A percentile compares a stretch with the other conserved stretches of the same genome.
Conservation (phyloP, 2,888 invertebrate genomes). For the Schizotus pectinicornis region DNA sequence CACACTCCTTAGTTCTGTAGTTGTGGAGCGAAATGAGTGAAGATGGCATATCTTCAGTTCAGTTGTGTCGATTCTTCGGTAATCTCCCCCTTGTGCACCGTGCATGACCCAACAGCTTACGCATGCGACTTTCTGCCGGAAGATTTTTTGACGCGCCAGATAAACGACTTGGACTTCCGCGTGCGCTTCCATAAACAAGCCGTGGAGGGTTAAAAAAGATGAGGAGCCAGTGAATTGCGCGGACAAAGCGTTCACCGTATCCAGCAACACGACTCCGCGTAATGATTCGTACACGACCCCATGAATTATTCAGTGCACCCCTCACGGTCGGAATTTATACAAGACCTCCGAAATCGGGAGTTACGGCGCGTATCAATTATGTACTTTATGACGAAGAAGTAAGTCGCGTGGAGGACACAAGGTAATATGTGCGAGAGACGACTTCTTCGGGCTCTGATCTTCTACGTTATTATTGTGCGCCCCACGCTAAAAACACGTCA, state of each 20-base stretch:
- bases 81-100: no score
- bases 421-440: neutral
- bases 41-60: no score
- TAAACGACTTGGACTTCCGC: constrained; percentile 36
- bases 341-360: neutral
- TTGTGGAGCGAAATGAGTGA: no score
- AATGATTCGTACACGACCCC: constrained; percentile 57
- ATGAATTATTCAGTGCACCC: constrained; percentile 54
- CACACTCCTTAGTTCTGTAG: no score
- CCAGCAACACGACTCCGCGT: constrained; percentile 54
- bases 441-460: neutral
- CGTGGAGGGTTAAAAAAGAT: constrained; percentile 18
- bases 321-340: no score
- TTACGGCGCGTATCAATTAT: neutral
- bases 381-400: constrained; percentile 6
- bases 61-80: no score
- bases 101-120: no score
- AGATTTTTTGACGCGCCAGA: constrained; percentile 1
- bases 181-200: constrained; percentile 35
- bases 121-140: no score
- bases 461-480: no score
- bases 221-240: constrained; percentile 26
- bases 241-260: constrained; percentile 57
- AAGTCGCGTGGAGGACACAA: neutral
- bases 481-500: constrained; percentile 1